Percentiles rank a stretch among this genome's conserved stretches.
Evolutionary conservation across 2,888 invertebrate genomes (phyloP).

Genomic region (Dichetophora obliterata): DNA sequence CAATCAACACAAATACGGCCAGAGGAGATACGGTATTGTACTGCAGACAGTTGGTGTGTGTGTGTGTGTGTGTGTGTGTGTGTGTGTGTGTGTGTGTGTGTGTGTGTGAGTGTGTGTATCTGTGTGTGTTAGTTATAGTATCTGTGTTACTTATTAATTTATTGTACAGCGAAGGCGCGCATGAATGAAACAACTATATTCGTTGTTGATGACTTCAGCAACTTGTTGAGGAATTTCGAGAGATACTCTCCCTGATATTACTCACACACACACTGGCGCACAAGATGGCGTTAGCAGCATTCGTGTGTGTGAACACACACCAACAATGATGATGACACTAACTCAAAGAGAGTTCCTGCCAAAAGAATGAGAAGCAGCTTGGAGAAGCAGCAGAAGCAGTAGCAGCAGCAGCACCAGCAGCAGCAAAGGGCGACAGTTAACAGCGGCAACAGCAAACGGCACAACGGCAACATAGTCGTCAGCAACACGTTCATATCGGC

Average conservation of each 20-base stretch:
- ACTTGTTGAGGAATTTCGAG: slow-evolving; percentile 46
- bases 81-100: slow-evolving; percentile 17
- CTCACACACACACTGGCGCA: slow-evolving; percentile 6
- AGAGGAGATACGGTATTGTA: slow-evolving; percentile 46
- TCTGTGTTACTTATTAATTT: not conserved
- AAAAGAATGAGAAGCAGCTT: slow-evolving; percentile 23
- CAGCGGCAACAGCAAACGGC: no score
- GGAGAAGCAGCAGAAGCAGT: slow-evolving; percentile 27
- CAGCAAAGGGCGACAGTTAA: no score
- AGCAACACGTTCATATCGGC: slow-evolving; percentile 10
- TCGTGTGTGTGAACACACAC: not conserved
- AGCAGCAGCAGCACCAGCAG: slow-evolving; percentile 13
- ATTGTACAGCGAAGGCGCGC: slow-evolving; percentile 35
- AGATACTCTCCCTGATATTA: not conserved
- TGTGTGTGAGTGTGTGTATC: slow-evolving; percentile 20
- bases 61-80: slow-evolving; percentile 29
- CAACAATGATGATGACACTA: slow-evolving; percentile 47
- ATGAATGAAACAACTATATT: slow-evolving; percentile 41
- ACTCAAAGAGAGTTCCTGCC: slow-evolving; percentile 44
- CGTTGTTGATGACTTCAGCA: slow-evolving; percentile 29
- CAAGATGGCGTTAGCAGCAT: slow-evolving; percentile 3
- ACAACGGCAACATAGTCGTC: slow-evolving; percentile 35
- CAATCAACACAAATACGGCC: slow-evolving; percentile 8
- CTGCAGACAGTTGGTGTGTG: slow-evolving; percentile 16
- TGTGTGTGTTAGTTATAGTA: slow-evolving; percentile 30